Evolutionary conservation across 2,797 vertebrate species (phyloP).

Genomic region (Podargus strigoides): DNA sequence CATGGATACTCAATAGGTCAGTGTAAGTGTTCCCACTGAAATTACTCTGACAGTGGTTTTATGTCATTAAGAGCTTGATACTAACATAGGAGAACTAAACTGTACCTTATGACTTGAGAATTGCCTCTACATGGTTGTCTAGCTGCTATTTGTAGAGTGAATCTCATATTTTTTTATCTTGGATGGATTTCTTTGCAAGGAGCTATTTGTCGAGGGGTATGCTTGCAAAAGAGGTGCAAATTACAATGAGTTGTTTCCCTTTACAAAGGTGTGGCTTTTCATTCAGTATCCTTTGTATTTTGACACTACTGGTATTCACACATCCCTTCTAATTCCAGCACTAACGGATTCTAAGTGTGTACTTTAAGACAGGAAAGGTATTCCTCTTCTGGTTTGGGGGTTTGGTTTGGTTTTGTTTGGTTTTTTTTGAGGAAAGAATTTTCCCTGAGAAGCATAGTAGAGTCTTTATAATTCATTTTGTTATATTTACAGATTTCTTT

Average conservation of each 20-base stretch:
- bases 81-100: not conserved
- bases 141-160: not conserved
- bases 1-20: not conserved
- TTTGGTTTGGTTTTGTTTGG: not conserved
- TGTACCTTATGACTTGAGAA: not conserved
- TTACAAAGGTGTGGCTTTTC: constrained; percentile 69
- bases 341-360: constrained; percentile 18
- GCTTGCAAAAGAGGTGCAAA: constrained; percentile 86
- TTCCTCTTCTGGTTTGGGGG: not conserved
- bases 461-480: not conserved
- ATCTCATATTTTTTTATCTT: not conserved
- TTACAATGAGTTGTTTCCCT: constrained; percentile 70
- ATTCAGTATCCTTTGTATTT: constrained; percentile 72
- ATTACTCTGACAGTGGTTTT: not conserved
- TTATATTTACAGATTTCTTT: not conserved
- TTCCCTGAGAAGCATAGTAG: not conserved
- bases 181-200: constrained; percentile 51
- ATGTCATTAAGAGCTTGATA: not conserved
- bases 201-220: constrained; percentile 46
- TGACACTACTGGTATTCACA: constrained; percentile 71
- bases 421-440: not conserved
- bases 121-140: not conserved
- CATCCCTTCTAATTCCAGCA: constrained; percentile 48
- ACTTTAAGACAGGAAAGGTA: not conserved
- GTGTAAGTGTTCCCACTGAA: not conserved